A percentile compares a stretch with the other conserved stretches of the same genome.
phyloP scores from a whole-genome alignment of 2,113 vertebrate genomes.

The Misgurnus anguillicaudatus region DNA sequence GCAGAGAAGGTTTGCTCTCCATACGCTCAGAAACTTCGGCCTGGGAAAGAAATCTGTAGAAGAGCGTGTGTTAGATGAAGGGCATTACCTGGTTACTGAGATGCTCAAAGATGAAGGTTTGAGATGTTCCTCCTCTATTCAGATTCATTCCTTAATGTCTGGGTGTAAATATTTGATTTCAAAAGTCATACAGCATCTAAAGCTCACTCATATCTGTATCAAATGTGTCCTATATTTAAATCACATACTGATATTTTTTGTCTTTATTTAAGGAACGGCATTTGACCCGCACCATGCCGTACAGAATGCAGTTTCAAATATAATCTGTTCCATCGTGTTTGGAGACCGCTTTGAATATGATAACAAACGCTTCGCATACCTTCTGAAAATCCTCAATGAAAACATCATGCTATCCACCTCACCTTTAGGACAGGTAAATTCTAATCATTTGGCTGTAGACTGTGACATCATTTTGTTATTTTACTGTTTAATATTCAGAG shows the following conservation, averaged over 20 bases:
- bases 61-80: slow-evolving; percentile 55
- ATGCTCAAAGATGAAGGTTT: slow-evolving; percentile 53
- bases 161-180: too few species aligned
- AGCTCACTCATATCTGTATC: too few species aligned
- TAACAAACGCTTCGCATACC: slow-evolving; percentile 46
- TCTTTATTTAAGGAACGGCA: slow-evolving; percentile 27
- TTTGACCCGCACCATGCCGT: slow-evolving; percentile 49
- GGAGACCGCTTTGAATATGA: slow-evolving; percentile 60
- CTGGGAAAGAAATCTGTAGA: slow-evolving; percentile 61
- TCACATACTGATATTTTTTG: neutral
- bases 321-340: slow-evolving; percentile 63
- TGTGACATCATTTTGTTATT: too few species aligned
- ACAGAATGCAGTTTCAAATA: slow-evolving; percentile 58
- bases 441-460: neutral
- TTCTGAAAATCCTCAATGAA: slow-evolving; percentile 54
- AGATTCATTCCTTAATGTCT: neutral
- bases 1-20: slow-evolving; percentile 59
- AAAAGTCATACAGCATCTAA: too few species aligned
- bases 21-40: slow-evolving; percentile 55
- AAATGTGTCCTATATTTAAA: neutral
- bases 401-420: slow-evolving; percentile 25
- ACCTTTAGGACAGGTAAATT: slow-evolving; percentile 37
- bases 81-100: slow-evolving; percentile 29
- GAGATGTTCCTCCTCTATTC: neutral
- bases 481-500: too few species aligned